Base-by-base conservation (phyloP, 2,113 vertebrate species). In the Lipophrys pholis region DNA sequence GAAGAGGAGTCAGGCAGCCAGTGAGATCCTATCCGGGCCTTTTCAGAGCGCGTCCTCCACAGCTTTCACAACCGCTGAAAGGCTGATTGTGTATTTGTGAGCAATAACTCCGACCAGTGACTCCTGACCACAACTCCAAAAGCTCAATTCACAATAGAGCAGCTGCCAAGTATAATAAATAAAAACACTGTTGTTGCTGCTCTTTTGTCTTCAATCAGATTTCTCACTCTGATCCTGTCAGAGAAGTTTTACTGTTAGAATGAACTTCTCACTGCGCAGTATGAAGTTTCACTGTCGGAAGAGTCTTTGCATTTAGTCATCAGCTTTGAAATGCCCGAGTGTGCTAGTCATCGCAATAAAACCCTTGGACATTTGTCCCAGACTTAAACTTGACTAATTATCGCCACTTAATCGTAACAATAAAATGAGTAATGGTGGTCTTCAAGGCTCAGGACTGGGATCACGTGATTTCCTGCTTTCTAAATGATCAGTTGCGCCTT, bases 1-100 rank as follows among this genome's bases (percentile, higher is more conserved):
- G 58, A 50, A 66, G 51, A 64, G 50, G 51, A 55, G 56, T 67
- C 49, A 54, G 56, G 12, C 12, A 21, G 43, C 63, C 73, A 69
- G 73, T 43, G 15, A 35, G 41, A 69, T 50, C 35, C 21, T 54
- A 38, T 57, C 21, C 21, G 4, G 21, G 21, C 17, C 42, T 60
- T 51, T 52, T 53, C 46, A 54, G 21, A 30, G 21, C 21, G 4
- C 38, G 21, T 12, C 15, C 46, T 35, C 40, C 30, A 15, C 35
- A 49, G 49, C 49, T 61, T 36, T 70, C 41, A 57, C 45, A 50
- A 61, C 51, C 38, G 21, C 43, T 43, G 5, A 16, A 45, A 64
- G 9, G 11, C 60, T 53, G 53, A 40, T 56, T 70, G 59, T 45
- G 52, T 42, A 11, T 46, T 64, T 58, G 51, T 50, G 45, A 46